phyloP scores from a whole-genome alignment of 2,113 vertebrate genomes.

The Charadrius vociferus region DNA sequence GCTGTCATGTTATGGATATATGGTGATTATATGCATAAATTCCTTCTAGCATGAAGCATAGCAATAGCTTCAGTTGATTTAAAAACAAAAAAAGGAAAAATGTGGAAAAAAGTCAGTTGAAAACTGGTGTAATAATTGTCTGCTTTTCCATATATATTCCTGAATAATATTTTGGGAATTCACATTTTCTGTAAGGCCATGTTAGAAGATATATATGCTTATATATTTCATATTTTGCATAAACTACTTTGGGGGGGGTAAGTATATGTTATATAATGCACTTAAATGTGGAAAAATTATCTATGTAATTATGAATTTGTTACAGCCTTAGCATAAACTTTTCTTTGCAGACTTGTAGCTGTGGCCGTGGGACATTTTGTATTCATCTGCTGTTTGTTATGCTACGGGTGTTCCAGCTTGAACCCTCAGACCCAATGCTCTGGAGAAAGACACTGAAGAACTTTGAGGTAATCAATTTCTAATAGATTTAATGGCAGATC shows the following conservation, averaged over 20 bases:
- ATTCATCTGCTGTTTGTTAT: conserved; percentile 91
- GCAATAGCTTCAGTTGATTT: background rate
- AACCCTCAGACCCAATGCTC: conserved; percentile 85
- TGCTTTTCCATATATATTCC: background rate
- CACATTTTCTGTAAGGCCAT: background rate
- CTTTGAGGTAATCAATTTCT: conserved; percentile 82
- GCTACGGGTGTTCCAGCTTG: conserved; percentile 88
- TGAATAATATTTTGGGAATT: background rate
- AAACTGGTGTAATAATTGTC: background rate
- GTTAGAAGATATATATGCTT: background rate
- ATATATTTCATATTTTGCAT: background rate
- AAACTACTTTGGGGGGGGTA: background rate
- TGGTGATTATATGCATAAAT: background rate
- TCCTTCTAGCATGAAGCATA: background rate
- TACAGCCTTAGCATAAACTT: background rate
- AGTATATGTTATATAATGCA: background rate
- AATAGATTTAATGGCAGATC: background rate
- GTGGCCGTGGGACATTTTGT: conserved; percentile 88
- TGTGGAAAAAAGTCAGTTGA: rapidly evolving
- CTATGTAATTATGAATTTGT: background rate
- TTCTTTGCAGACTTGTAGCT: conserved; percentile 85
- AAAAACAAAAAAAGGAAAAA: background rate
- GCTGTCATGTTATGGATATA: background rate
- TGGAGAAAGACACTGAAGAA: conserved; percentile 92
- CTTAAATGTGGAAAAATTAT: background rate